Percentiles rank a stretch among this genome's conserved stretches.
phyloP scores from a whole-genome alignment of 2,888 invertebrate genomes.

The Dynastes hyllus region DNA sequence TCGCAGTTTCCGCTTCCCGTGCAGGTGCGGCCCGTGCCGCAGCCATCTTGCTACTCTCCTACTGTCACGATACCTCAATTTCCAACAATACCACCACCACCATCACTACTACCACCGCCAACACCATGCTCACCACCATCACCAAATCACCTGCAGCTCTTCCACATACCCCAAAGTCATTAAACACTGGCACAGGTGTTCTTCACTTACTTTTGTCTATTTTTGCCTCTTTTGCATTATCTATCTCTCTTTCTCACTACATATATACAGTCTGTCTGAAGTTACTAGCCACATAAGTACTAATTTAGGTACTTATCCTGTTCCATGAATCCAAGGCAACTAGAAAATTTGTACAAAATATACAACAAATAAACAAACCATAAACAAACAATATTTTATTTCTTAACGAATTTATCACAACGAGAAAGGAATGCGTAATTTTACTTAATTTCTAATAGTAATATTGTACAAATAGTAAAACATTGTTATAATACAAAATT shows the following conservation, averaged over 20 bases:
- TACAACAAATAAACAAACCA: too few relatives aligned
- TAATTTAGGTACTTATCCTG: too few relatives aligned
- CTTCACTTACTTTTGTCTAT: constrained; percentile 17
- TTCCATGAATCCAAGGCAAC: too few relatives aligned
- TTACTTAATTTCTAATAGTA: too few relatives aligned
- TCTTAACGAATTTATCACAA: too few relatives aligned
- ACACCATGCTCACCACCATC: neutral
- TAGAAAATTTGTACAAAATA: too few relatives aligned
- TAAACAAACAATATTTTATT: too few relatives aligned
- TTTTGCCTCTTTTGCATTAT: constrained; percentile 58
- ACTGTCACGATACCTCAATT: constrained; percentile 76
- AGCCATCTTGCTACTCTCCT: constrained; percentile 96
- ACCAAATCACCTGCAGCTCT: constrained; percentile 43
- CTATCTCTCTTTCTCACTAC: neutral
- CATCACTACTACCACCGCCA: neutral
- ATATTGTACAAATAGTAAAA: too few relatives aligned
- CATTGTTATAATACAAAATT: too few relatives aligned
- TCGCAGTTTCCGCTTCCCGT: constrained; percentile 85
- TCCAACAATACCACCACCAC: constrained; percentile 1
- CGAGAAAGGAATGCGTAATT: too few relatives aligned
- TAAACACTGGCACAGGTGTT: constrained; percentile 53
- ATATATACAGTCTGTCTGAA: too few relatives aligned
- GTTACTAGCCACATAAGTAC: too few relatives aligned
- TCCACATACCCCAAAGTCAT: constrained; percentile 56
- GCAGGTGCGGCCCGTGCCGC: constrained; percentile 95